These are phyloP conservation scores for Muricea muricata DNA, from an alignment of 92 coral and sea anemone genomes.

Conservation along the genomic window DNA sequence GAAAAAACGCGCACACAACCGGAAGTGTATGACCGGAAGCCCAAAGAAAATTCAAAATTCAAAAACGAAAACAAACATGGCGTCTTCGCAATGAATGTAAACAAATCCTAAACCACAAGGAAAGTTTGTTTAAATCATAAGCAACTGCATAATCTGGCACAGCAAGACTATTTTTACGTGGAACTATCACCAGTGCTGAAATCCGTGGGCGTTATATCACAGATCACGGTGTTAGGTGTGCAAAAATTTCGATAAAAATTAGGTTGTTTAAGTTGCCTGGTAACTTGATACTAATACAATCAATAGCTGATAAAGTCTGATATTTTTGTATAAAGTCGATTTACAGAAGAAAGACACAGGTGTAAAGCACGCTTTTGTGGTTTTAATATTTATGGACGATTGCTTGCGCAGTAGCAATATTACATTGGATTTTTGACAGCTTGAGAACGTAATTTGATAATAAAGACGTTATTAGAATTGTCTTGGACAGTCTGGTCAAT, in stretches of 20 bases:
- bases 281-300: background rate
- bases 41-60: background rate
- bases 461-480: no score
- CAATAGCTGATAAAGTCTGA: background rate
- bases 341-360: background rate
- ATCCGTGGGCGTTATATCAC: background rate
- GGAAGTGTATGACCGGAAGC: background rate
- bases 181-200: background rate
- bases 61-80: constrained; percentile 30
- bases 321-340: background rate
- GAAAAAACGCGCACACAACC: no score
- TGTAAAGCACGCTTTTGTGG: background rate
- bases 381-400: no score
- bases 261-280: constrained; percentile 31
- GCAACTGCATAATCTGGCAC: background rate
- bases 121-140: background rate
- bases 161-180: background rate
- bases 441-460: no score
- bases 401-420: no score
- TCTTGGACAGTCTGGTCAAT: background rate
- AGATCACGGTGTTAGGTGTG: background rate
- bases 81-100: constrained; percentile 1
- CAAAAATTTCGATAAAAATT: background rate
- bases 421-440: no score
- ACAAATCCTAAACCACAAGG: constrained; percentile 5